A percentile compares a stretch with the other conserved stretches of the same genome.
Evolutionary conservation across 2,888 invertebrate species (phyloP).

Genomic region (Heteropelma amictum): DNA sequence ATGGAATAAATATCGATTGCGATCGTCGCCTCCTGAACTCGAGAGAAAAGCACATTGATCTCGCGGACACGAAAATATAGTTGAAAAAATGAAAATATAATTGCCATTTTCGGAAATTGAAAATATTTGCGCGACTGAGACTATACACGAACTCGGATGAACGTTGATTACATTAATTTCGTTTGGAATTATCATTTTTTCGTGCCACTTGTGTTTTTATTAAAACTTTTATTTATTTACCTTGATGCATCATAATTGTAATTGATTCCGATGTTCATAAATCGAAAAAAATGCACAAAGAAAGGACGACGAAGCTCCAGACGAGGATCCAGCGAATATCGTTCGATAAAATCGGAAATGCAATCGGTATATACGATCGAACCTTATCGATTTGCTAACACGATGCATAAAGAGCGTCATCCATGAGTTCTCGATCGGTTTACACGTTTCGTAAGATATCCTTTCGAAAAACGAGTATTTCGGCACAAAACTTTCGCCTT

Average conservation of each 20-base stretch:
- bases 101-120: not conserved
- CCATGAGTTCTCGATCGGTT: slow-evolving; percentile 16
- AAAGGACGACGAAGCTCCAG: not conserved
- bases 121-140: no score
- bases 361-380: slow-evolving; percentile 1
- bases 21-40: slow-evolving; percentile 7
- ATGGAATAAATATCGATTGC: slow-evolving; percentile 27
- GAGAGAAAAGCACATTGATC: not conserved
- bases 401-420: slow-evolving; percentile 26
- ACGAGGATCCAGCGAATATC: not conserved
- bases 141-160: no score
- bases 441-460: slow-evolving; percentile 52
- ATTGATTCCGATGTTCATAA: no score
- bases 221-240: no score
- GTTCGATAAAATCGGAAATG: slow-evolving; percentile 19
- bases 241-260: no score
- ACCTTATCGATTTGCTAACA: not conserved
- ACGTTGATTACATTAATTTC: no score
- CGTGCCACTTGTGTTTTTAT: no score
- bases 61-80: not conserved
- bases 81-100: not conserved
- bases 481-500: slow-evolving; percentile 56
- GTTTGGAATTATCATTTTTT: no score
- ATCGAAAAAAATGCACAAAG: no score
- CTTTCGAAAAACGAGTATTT: slow-evolving; percentile 55